phyloP scores from a whole-genome alignment of 92 coral and sea anemone species.

The Porites evermanni region DNA sequence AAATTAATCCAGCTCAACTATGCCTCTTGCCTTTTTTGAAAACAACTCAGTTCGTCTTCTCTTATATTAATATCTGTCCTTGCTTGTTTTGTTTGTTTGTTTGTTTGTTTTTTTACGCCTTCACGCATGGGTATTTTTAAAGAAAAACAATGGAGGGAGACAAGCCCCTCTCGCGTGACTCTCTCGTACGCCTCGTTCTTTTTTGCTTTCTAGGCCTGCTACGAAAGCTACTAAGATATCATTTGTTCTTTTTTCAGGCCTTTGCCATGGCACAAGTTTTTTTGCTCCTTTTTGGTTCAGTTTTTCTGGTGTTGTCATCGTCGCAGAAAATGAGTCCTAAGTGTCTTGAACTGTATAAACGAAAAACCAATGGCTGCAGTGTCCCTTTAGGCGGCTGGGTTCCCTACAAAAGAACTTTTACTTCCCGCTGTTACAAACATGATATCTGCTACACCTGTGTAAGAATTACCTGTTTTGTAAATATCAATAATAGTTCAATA shows the following conservation, averaged over 20 bases:
- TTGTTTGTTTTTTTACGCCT: no score
- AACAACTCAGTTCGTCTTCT: no score
- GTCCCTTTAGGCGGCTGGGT: conserved; percentile 64
- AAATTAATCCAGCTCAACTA: no score
- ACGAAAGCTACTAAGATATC: no score
- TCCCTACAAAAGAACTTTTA: conserved; percentile 66
- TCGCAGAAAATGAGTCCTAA: conserved; percentile 5
- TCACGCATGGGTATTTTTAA: no score
- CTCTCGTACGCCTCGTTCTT: no score
- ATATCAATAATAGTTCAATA: not conserved
- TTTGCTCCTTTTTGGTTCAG: not conserved
- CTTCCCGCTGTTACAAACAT: conserved; percentile 89
- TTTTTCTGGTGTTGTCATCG: conserved; percentile 11
- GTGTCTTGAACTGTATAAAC: conserved; percentile 24
- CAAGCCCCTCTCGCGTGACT: no score
- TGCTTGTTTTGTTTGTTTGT: no score
- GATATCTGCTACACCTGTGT: conserved; percentile 96
- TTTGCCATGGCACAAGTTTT: not conserved
- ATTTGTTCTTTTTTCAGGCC: not conserved
- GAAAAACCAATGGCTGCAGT: conserved; percentile 75
- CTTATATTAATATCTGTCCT: no score
- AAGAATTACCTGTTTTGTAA: conserved; percentile 7
- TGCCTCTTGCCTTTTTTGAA: no score
- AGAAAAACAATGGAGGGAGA: no score
- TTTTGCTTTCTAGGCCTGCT: no score